Evolutionary conservation across 2,888 invertebrate species (phyloP).

Genomic region (Lissocephala sabroskyi): DNA sequence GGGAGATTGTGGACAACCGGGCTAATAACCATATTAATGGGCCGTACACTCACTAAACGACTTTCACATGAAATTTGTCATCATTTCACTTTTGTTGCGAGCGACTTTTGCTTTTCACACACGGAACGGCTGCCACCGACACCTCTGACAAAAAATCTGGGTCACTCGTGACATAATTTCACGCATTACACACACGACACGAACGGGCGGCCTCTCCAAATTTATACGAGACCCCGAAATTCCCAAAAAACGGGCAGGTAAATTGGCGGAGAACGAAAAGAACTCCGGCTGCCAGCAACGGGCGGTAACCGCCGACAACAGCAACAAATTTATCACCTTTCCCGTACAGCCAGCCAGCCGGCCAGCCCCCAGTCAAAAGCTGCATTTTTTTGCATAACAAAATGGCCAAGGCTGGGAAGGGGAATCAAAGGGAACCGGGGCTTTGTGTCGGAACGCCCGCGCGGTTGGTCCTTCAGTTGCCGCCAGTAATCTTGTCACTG

Average conservation of each 20-base stretch:
- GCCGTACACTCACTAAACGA: slow-evolving; percentile 1
- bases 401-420: neutral
- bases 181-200: slow-evolving; percentile 20
- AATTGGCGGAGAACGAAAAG: neutral
- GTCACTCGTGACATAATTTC: slow-evolving; percentile 47
- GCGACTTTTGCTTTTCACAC: slow-evolving; percentile 42
- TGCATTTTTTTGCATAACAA: slow-evolving; percentile 13
- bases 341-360: slow-evolving; percentile 14
- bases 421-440: too few relatives aligned
- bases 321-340: slow-evolving; percentile 36
- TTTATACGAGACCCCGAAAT: neutral
- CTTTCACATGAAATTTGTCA: slow-evolving; percentile 37
- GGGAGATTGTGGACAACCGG: slow-evolving; percentile 47
- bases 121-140: too few relatives aligned
- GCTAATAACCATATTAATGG: slow-evolving; percentile 65
- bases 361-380: neutral
- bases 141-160: slow-evolving; percentile 19
- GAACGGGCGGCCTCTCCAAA: neutral
- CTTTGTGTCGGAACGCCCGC: too few relatives aligned
- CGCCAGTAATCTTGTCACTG: too few relatives aligned
- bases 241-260: too few relatives aligned
- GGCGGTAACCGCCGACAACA: slow-evolving; percentile 3
- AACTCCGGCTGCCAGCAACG: too few relatives aligned
- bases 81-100: slow-evolving; percentile 12
- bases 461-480: too few relatives aligned